Percentiles rank a stretch among this genome's conserved stretches.
These are phyloP conservation scores for Hylomyscus alleni DNA, from an alignment of 2,797 vertebrate species.

Conservation along the genomic window DNA sequence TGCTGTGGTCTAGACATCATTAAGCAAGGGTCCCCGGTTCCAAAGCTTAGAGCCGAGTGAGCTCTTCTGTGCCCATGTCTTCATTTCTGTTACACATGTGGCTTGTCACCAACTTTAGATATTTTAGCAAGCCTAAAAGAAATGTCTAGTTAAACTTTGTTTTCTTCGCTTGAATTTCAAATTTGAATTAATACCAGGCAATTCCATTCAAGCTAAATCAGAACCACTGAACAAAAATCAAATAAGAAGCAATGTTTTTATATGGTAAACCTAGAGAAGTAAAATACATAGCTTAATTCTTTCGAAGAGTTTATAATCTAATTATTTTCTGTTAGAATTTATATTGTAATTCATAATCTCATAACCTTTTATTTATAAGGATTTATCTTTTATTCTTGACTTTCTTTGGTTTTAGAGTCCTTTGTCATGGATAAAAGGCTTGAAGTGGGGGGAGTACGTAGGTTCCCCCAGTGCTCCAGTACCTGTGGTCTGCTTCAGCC, in stretches of 20 bases:
- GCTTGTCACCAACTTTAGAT: background rate
- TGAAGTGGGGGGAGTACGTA: constrained; percentile 99
- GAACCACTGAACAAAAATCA: constrained; percentile 28
- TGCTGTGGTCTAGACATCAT: background rate
- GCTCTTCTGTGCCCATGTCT: background rate
- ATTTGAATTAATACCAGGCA: constrained; percentile 15
- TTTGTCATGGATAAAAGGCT: constrained; percentile 97
- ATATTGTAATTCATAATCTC: background rate
- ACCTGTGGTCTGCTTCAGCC: constrained; percentile 98
- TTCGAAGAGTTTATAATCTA: background rate
- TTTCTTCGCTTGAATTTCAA: constrained; percentile 41
- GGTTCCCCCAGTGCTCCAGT: constrained; percentile 97
- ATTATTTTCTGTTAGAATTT: constrained; percentile 44
- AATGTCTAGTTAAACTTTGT: background rate
- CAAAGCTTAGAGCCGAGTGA: background rate
- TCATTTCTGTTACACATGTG: background rate
- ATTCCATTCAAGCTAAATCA: background rate
- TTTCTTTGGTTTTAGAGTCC: constrained; percentile 92
- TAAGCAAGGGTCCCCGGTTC: background rate
- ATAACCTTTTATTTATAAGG: background rate
- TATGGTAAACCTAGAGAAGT: background rate
- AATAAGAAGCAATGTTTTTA: background rate
- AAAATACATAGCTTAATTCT: constrained; percentile 5
- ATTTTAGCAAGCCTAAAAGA: constrained; percentile 4
- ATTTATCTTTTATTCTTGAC: background rate